Evolutionary conservation across 2,797 vertebrate genomes (phyloP), one percentile per base, ranked within the genome.

Genomic region (Prunella strophiata): DNA sequence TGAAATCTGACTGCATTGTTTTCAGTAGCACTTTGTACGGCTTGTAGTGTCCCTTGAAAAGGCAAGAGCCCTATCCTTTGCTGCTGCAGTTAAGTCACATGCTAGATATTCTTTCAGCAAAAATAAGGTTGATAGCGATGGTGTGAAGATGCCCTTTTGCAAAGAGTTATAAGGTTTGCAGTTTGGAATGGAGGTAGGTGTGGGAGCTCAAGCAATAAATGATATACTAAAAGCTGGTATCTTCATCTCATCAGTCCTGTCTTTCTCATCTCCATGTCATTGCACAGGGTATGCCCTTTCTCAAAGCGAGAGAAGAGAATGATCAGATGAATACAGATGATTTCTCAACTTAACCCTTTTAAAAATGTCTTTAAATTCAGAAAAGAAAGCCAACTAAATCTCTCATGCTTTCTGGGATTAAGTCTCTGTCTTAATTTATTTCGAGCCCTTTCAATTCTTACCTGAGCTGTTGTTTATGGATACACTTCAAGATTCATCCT

Each of bases 341-440:
- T 55, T 88, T 91, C 73, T 75, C 25, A n/a, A 65, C 66, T 92
- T 93, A 34, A 78, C 66, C 51, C n/a, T n/a, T 82, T 84, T 84
- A 22, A 61, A 88, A 84, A 71, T 19, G 10, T 36, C 45, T 81
- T 86, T 66, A 70, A 51, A 61, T 48, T 88, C 9, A 47, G 40
- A n/a, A n/a, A n/a, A n/a, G n/a, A n/a, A 88, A 75, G 23, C 57
- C 20, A 13, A 58, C 12, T 43, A 75, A 75, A 81, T 47, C 8
- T 68, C 54, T 81, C 54, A 61, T n/a, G 4, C n/a, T 88, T 93
- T 81, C 73, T 58, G 38, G 16, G 47, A 23, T 45, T 70, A 62
- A 76, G 17, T n/a, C 14, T 68, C 52, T 77, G 32, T 66, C n/a
- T 65, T 88, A 65, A 65, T 84, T 93, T 86, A n/a, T 78, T 86